Conservation (phyloP, 2,888 invertebrate species). For the Drosophila nr. medialis region DNA sequence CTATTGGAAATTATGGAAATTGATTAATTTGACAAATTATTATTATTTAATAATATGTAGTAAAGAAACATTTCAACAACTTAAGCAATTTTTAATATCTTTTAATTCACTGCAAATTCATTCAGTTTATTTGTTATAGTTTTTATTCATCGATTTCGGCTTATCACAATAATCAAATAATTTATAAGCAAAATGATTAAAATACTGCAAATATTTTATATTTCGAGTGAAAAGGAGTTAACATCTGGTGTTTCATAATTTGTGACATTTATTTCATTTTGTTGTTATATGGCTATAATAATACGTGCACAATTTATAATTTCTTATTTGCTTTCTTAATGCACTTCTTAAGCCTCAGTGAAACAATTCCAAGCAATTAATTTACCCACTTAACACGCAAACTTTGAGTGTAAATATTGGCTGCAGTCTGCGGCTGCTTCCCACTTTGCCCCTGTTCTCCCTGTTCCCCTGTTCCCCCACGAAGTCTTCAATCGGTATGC, state of each 20-base stretch:
- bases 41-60: not conserved
- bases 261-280: not conserved
- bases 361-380: conserved; percentile 76
- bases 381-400: conserved; percentile 79
- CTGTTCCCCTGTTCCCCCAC: not conserved
- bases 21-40: not conserved
- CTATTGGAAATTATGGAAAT: not conserved
- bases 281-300: not conserved
- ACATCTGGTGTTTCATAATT: not conserved
- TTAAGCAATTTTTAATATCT: not conserved
- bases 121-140: not conserved
- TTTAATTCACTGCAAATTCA: not conserved
- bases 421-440: conserved; percentile 35
- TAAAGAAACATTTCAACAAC: not conserved
- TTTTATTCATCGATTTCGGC: not conserved
- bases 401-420: conserved; percentile 77
- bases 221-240: not conserved
- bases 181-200: not conserved
- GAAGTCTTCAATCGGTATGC: conserved; percentile 24
- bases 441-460: not conserved
- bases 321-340: not conserved
- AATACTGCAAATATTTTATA: not conserved
- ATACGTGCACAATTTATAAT: not conserved
- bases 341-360: conserved; percentile 51
- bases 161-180: not conserved